phyloP scores from a whole-genome alignment of 2,888 invertebrate genomes.

The Yponomeuta evonymella region DNA sequence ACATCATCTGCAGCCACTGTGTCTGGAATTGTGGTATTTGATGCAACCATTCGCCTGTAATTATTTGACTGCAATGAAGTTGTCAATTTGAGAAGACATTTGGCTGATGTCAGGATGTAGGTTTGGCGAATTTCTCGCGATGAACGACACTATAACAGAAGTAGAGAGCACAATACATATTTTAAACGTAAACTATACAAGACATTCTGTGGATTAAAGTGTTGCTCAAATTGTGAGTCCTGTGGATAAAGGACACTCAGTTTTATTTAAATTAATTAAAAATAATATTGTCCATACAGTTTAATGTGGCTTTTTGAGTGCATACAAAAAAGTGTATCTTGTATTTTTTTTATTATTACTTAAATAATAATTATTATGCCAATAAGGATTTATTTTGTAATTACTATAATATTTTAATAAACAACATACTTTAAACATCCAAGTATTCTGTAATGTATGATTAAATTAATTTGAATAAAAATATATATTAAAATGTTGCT shows the following conservation, averaged over 20 bases:
- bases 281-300: constrained; percentile 43
- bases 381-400: constrained; percentile 72
- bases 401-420: constrained; percentile 68
- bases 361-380: constrained; percentile 59
- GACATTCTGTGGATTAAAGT: constrained; percentile 28
- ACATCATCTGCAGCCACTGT: neutral
- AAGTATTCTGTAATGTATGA: constrained; percentile 73
- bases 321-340: constrained; percentile 49
- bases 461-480: constrained; percentile 77
- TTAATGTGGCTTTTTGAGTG: constrained; percentile 53
- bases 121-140: neutral
- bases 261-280: constrained; percentile 31
- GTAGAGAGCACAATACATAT: constrained; percentile 54
- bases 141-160: neutral
- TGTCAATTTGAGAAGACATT: neutral
- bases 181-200: constrained; percentile 53
- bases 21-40: neutral
- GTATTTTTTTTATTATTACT: constrained; percentile 44
- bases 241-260: constrained; percentile 28
- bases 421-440: constrained; percentile 63
- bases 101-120: neutral
- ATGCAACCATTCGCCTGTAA: constrained; percentile 29
- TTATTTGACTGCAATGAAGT: constrained; percentile 23
- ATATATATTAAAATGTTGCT: constrained; percentile 78
- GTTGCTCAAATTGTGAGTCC: constrained; percentile 57